Base-by-base conservation (phyloP, 2,113 vertebrate species). In the Tauraco erythrolophus region DNA sequence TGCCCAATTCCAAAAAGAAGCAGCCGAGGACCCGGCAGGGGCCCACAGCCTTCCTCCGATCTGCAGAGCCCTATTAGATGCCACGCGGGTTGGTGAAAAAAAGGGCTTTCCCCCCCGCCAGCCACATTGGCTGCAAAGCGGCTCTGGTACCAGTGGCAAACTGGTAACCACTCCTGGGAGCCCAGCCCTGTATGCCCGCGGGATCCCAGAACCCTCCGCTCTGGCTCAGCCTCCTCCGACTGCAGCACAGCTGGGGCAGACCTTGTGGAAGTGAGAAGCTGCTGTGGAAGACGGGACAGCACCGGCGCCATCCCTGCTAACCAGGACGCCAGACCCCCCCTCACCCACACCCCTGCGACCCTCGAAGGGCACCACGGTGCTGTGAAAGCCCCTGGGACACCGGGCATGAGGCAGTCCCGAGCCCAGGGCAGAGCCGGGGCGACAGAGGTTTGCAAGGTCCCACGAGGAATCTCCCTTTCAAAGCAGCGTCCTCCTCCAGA, bases 101-200 rank as follows among this genome's bases (percentile, higher is more conserved):
- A n/a, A n/a, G n/a, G n/a, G n/a, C n/a, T n/a, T n/a, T n/a, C n/a
- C n/a, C n/a, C n/a, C n/a, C 43, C 8, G 13, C 37, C 12, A 14
- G 2, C 6, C 19, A 3, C 0, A 0, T 43, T 11, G 39, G 19
- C 45, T 35, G 53, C 1, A 5, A 48, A 39, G 72, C 2, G 33
- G 51, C 51, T n/a, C 14, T 17, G 13, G 37, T 15, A 21, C 56
- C 71, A 7, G 16, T 7, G 11, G 11, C 37, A 9, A 17, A 66
- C n/a, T 3, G 21, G 21, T 0, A 5, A 2, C 24, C 0, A 9
- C 6, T 33, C 39, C 27, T 1, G 1, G 33, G 35, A 3, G 1
- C 6, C 0, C 2, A 30, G 41, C 6, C 19, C 50, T 2, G 1
- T 3, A 2, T 25, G 27, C 31, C 51, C 27, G 1, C 0, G 5